Base-by-base conservation (phyloP, 2,797 vertebrate genomes). In the Myiotriccus ornatus region DNA sequence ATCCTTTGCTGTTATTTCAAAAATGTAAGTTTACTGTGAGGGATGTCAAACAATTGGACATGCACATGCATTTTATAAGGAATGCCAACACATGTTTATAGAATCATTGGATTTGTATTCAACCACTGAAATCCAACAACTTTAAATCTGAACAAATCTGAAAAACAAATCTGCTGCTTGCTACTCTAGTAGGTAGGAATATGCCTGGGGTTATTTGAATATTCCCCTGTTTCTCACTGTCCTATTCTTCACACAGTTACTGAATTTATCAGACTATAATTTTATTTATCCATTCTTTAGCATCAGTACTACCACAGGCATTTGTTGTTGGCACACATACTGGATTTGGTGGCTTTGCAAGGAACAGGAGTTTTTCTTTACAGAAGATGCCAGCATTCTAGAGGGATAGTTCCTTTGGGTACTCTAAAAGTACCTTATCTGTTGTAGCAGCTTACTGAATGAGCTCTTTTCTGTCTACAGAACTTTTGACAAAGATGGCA, bases 281-380 rank as follows among this genome's bases (percentile, higher is more conserved):
- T 92, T 75, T 86, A 74, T 75, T 84, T 95, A 92, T 80, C 55
- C 23, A 8, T 90, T 78, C 34, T 73, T 57, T 53, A 78, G 28
- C 56, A 56, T 81, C 20, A 53, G 17, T 37, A 11, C 20, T 91
- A 76, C 74, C 10, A 1, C 43, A 77, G 63, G 34, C 57, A 62
- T 73, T 96, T 96, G 59, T 89, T 95, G 64, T 24, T 90, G 84
- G 27, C 70, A 65, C 91, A 57, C 71, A 35, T 62, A 70, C 83
- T 85, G 82, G 78, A 55, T 64, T 82, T 37, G 53, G 73, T 89
- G 76, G 56, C 88, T 94, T 75, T 91, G 59, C 76, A 79, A 71
- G 93, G 44, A 96, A 95, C 89, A 93, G 84, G 94, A 93, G 84
- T 78, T 88, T 74, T 88, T 75, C 81, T 75, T 90, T 50, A 81